Base-by-base conservation (phyloP, 2,888 invertebrate genomes). In the Drosophila eohydei region DNA sequence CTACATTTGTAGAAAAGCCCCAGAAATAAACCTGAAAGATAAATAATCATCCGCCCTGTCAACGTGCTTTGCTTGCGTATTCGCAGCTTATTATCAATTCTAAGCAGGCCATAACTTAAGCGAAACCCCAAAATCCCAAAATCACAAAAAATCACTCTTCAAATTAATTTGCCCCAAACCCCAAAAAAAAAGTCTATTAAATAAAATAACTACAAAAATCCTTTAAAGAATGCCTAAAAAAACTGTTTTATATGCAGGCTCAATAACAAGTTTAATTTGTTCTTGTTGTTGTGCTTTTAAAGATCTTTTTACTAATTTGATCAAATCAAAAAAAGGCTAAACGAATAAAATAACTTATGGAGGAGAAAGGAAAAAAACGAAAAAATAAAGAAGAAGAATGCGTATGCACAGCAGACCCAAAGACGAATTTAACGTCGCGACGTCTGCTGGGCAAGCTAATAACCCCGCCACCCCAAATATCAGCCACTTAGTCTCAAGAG, bases 181-280 rank as follows among this genome's bases (percentile, higher is more conserved):
- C 36, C 43, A 58, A 50, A 73, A 36, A 43, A 46, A 32, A 16
- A 32, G 2, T 11, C 2, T 16, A 16, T 11, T 2, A 32, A 32
- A 32, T 34, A 46, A 60, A 43, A 21, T 26, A 63, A 78, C 60
- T 51, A 44, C 14, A 40, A 56, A 52, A 73, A 59, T 67, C 70
- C 61, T 67, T 71, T 60, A 63, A 63, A 67, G 51, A 55, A 51
- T 48, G 28, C 11, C 64, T 21, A 16, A 51, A 43, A 43, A 9
- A 69, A 40, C 58, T 70, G 73, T 56, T 80, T 78, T 61, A 78
- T 74, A 74, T 81, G 67, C 81, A 78, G 52, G 26, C 57, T 30
- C 21, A 50, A 44, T 50, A 52, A 54, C 36, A 44, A 46, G 61
- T 59, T 70, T 65, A 16, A 41, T 51, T 55, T 48, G 14, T 38